Percentiles rank a stretch among this genome's conserved stretches.
Conservation (phyloP, 2,888 invertebrate genomes). For the Ophion ellenae region DNA sequence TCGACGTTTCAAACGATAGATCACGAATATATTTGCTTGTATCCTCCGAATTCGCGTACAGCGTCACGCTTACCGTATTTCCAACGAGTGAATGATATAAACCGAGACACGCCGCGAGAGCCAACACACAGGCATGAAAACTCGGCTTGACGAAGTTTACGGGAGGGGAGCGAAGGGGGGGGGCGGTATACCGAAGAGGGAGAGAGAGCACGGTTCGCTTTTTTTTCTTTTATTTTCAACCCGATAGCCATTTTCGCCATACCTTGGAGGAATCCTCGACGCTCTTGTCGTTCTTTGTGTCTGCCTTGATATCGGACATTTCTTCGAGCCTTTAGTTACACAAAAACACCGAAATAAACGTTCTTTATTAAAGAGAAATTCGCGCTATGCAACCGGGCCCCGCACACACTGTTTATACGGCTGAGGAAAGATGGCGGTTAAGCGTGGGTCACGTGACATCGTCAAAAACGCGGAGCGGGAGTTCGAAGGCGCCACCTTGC, state of each 20-base stretch:
- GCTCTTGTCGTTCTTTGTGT: slow-evolving; percentile 82
- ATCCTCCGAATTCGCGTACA: slow-evolving; percentile 5
- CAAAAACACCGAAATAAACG: slow-evolving; percentile 81
- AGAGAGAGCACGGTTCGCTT: slow-evolving; percentile 44
- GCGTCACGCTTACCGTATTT: slow-evolving; percentile 38
- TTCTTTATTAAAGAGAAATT: slow-evolving; percentile 79
- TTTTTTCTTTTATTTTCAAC: slow-evolving; percentile 47
- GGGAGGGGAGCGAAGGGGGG: slow-evolving; percentile 8
- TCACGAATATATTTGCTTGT: slow-evolving; percentile 16
- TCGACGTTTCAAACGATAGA: slow-evolving; percentile 1
- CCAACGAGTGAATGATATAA: slow-evolving; percentile 40
- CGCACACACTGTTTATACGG: slow-evolving; percentile 85
- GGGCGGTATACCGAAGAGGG: slow-evolving; percentile 27
- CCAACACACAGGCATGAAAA: slow-evolving; percentile 79
- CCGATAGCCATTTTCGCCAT: slow-evolving; percentile 68
- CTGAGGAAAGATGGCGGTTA: slow-evolving; percentile 86
- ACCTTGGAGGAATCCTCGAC: slow-evolving; percentile 83
- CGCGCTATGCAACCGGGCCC: slow-evolving; percentile 84
- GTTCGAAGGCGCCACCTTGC: slow-evolving; percentile 75
- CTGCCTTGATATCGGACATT: slow-evolving; percentile 83
- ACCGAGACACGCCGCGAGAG: slow-evolving; percentile 69
- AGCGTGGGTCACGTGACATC: slow-evolving; percentile 86
- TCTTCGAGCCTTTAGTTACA: slow-evolving; percentile 76
- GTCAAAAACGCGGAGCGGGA: slow-evolving; percentile 80
- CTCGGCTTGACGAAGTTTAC: slow-evolving; percentile 81